Conservation (phyloP, 2,797 vertebrate species). For the Meriones psammophilus region DNA sequence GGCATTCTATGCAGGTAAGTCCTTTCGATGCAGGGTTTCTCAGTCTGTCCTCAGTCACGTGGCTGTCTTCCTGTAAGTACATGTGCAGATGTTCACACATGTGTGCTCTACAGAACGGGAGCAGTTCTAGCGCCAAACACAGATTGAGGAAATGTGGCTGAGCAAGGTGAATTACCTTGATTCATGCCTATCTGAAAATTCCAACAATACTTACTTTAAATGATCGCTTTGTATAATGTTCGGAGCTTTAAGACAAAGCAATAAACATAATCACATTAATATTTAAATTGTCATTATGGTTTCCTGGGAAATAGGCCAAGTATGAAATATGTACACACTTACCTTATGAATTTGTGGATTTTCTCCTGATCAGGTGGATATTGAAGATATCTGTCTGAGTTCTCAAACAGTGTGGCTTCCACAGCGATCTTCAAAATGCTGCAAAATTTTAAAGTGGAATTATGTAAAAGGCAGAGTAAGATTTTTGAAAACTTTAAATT, state of each 20-base stretch:
- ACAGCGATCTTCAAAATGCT: constrained; percentile 79
- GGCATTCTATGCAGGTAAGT: not conserved
- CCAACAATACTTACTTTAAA: constrained; percentile 73
- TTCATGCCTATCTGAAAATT: constrained; percentile 25
- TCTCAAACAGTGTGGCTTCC: constrained; percentile 77
- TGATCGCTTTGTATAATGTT: constrained; percentile 77
- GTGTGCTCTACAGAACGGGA: not conserved
- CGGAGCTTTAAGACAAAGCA: constrained; percentile 65
- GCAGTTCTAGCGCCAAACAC: rapidly evolving
- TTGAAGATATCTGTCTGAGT: constrained; percentile 75
- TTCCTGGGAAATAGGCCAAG: not conserved
- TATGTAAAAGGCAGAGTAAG: constrained; percentile 71
- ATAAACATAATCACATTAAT: not conserved
- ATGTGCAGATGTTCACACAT: not conserved
- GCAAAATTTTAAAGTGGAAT: constrained; percentile 64
- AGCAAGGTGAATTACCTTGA: not conserved
- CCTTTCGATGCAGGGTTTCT: not conserved
- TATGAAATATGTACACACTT: constrained; percentile 69
- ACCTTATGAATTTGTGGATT: constrained; percentile 69
- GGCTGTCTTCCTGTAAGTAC: not conserved
- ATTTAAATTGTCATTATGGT: not conserved
- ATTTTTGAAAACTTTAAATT: not conserved
- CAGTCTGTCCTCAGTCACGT: not conserved
- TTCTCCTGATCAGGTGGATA: constrained; percentile 70
- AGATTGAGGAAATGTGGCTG: not conserved